Evolutionary conservation across 2,113 vertebrate species (phyloP).

Genomic region (Origma solitaria): DNA sequence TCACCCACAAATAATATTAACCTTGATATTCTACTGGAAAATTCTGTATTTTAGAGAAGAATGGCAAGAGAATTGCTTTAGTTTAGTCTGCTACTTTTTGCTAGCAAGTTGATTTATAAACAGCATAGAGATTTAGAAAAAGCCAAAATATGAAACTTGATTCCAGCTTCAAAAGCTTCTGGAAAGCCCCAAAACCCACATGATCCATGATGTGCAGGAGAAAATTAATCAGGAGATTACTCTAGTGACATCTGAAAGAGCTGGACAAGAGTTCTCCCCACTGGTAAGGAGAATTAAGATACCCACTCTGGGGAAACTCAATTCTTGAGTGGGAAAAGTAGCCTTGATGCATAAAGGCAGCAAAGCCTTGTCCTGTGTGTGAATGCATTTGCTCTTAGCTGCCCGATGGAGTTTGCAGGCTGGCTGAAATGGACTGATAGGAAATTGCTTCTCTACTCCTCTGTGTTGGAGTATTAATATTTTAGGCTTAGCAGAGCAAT

Average conservation of each 20-base stretch:
- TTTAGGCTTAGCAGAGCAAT: not conserved
- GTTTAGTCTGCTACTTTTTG: not conserved
- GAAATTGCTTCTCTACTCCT: not conserved
- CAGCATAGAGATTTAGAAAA: not conserved
- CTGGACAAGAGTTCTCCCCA: constrained; percentile 61
- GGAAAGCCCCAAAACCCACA: constrained; percentile 75
- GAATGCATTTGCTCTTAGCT: not conserved
- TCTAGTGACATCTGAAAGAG: constrained; percentile 72
- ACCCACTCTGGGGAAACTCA: not conserved
- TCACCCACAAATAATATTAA: not conserved
- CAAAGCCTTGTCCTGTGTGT: not conserved
- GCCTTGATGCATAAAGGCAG: not conserved
- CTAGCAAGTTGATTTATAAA: not conserved
- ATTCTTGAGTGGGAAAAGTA: not conserved
- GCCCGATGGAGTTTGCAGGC: not conserved
- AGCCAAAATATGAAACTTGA: not conserved
- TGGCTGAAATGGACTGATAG: not conserved
- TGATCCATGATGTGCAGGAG: constrained; percentile 71
- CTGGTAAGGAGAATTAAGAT: constrained; percentile 51
- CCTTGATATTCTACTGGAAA: not conserved
- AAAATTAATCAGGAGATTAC: constrained; percentile 68
- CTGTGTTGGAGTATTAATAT: not conserved
- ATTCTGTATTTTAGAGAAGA: not conserved
- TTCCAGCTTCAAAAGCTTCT: constrained; percentile 76
- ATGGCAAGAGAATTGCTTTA: not conserved